Base-by-base conservation (phyloP, 2,888 invertebrate species). In the Neelides folsomi region DNA sequence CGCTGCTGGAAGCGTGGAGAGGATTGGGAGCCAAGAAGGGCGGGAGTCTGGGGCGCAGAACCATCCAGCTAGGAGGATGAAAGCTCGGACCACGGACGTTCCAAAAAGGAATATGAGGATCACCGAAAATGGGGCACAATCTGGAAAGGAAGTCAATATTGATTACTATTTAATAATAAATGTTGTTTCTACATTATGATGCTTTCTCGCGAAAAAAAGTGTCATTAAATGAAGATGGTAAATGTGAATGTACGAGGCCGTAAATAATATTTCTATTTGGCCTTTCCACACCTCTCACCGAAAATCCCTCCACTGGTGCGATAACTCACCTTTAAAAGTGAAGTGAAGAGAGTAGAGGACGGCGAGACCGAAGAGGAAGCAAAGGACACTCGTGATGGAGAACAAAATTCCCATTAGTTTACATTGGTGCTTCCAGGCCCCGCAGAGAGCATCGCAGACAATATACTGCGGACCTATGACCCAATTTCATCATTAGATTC, bases 391-490 rank as follows among this genome's bases (percentile, higher is more conserved):
- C 52, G 65, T 62, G 53, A 65, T 65, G 39, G 65, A 65, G 55
- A 65, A 65, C 51, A 65, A 59, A 51, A 65, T 62, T 54, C 65
- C 65, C 63, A 63, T 65, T 60, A 65, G 55, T 61, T 65, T 65
- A 57, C 65, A 65, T 55, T 65, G 65, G 53, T 65, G 63, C 47
- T 62, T 62, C 62, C 62, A 63, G n/a, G 62, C 64, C 51, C 61
- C 65, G 51, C 65, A 65, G 47, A 65, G 53, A 37, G 65, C 65
- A 57, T 63, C 60, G 52, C 63, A 65, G 59, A 63, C 60, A 54
- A 64, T 58, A 57, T 63, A 62, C 58, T 60, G 60, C 38, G 58
- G 60, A 10, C 63, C 64, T 63, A 52, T 7, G 27, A 27, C 27
- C 27, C 27, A 3, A 27, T 27, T 27, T 7, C 4, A 27, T 7